These are phyloP conservation scores for Eriocheir sinensis DNA, from an alignment of 1,140 invertebrate species.

Conservation along the genomic window DNA sequence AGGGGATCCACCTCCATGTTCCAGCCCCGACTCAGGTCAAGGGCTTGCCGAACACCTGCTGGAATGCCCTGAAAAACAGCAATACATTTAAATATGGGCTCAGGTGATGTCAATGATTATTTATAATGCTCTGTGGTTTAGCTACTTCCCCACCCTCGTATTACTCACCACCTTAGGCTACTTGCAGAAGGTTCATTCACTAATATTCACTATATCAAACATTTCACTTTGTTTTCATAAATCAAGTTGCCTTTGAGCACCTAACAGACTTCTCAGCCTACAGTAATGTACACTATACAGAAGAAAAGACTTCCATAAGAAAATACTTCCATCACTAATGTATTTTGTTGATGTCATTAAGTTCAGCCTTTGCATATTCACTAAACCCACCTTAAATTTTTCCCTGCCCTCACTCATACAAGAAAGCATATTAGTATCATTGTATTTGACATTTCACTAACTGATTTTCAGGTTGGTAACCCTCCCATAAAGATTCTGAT, in stretches of 20 bases:
- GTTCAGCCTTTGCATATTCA: too few species aligned
- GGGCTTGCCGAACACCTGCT: constrained; percentile 81
- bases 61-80: constrained; percentile 80
- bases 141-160: too few species aligned
- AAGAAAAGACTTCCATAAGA: neutral
- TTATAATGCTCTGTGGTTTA: too few species aligned
- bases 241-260: too few species aligned
- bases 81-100: neutral
- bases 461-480: neutral
- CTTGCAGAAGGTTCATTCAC: too few species aligned
- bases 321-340: neutral
- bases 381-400: neutral
- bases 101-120: too few species aligned
- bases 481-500: too few species aligned
- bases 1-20: constrained; percentile 82
- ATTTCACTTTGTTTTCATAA: too few species aligned
- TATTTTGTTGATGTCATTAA: neutral
- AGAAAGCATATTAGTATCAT: neutral
- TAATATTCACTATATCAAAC: too few species aligned
- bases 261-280: neutral
- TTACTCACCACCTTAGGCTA: too few species aligned
- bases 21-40: constrained; percentile 82
- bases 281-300: neutral
- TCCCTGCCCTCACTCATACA: neutral
- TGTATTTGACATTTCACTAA: neutral